Percentiles rank a stretch among this genome's conserved stretches.
Evolutionary conservation across 2,113 vertebrate genomes (phyloP).

Genomic region (Hepsetus odoe): DNA sequence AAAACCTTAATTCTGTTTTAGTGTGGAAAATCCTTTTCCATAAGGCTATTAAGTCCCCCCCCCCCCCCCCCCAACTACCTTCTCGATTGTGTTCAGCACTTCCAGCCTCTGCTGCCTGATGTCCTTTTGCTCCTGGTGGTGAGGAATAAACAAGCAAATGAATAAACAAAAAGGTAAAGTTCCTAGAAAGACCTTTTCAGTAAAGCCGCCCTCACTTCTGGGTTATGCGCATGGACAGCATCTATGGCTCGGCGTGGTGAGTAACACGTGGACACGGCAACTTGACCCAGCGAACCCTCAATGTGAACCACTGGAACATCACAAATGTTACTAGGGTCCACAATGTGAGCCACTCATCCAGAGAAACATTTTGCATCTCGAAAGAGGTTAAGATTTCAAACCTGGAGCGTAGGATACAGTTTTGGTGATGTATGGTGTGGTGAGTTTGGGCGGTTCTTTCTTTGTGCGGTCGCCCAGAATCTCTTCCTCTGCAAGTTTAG

Average conservation of each 20-base stretch:
- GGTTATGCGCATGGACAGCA: conserved; percentile 79
- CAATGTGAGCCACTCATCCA: not conserved
- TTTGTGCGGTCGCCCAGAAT: conserved; percentile 78
- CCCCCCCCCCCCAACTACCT: conserved; percentile 79
- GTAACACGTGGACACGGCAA: conserved; percentile 92
- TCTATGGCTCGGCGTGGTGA: conserved; percentile 92
- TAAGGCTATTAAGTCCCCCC: too few species aligned
- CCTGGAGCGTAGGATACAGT: conserved; percentile 84
- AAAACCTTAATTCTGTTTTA: too few species aligned
- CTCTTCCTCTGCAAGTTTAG: conserved; percentile 85
- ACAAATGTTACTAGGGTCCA: not conserved
- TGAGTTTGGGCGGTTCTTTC: conserved; percentile 84
- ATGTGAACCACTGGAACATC: conserved; percentile 86
- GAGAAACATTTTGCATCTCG: not conserved
- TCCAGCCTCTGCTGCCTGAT: conserved; percentile 79
- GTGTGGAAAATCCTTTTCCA: too few species aligned
- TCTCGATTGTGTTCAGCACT: conserved; percentile 84
- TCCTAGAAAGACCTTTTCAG: not conserved
- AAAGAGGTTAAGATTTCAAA: conserved; percentile 54
- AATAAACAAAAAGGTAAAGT: not conserved
- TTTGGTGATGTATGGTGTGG: conserved; percentile 90
- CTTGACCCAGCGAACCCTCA: conserved; percentile 91
- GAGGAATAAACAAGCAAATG: not conserved
- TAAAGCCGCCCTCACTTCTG: conserved; percentile 75
- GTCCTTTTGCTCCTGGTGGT: conserved; percentile 75